These are phyloP conservation scores for Orchesellides sinensis DNA, from an alignment of 2,888 invertebrate species.

Conservation along the genomic window DNA sequence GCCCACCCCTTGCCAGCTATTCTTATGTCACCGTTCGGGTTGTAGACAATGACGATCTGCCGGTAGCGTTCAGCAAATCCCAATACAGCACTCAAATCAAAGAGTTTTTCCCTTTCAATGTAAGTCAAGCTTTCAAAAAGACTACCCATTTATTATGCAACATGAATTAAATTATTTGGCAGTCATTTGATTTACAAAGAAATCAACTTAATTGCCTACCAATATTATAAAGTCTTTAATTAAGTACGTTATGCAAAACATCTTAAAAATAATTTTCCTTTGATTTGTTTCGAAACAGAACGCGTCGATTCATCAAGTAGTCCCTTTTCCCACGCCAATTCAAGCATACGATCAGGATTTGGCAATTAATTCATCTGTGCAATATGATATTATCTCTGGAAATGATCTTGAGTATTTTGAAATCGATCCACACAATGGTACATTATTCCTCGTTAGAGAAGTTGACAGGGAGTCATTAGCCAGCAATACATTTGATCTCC, in stretches of 20 bases:
- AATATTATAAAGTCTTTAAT: too few relatives aligned
- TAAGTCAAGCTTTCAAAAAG: slow-evolving; percentile 78
- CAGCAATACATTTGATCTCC: slow-evolving; percentile 78
- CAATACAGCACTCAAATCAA: slow-evolving; percentile 88
- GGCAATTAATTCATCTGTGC: slow-evolving; percentile 84
- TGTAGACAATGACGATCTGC: slow-evolving; percentile 88
- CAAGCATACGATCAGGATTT: slow-evolving; percentile 88
- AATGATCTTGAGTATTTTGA: slow-evolving; percentile 88
- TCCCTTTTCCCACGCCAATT: slow-evolving; percentile 85
- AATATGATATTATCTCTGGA: slow-evolving; percentile 89
- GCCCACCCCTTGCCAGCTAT: slow-evolving; percentile 85
- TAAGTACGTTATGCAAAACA: too few relatives aligned
- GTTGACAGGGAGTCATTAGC: slow-evolving; percentile 85
- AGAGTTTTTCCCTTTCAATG: slow-evolving; percentile 89
- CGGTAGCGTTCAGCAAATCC: slow-evolving; percentile 85
- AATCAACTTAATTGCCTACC: background rate
- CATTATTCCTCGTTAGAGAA: slow-evolving; percentile 87
- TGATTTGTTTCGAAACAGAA: slow-evolving; percentile 79
- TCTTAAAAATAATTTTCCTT: background rate
- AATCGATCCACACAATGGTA: slow-evolving; percentile 85
- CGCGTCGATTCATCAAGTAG: slow-evolving; percentile 83
- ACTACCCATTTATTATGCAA: background rate
- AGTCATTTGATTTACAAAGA: background rate
- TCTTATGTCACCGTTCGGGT: slow-evolving; percentile 85
- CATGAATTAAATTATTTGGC: too few relatives aligned